These are phyloP conservation scores for Drosophila willistoni DNA, from an alignment of 1,140 invertebrate genomes.

Conservation along the genomic window DNA sequence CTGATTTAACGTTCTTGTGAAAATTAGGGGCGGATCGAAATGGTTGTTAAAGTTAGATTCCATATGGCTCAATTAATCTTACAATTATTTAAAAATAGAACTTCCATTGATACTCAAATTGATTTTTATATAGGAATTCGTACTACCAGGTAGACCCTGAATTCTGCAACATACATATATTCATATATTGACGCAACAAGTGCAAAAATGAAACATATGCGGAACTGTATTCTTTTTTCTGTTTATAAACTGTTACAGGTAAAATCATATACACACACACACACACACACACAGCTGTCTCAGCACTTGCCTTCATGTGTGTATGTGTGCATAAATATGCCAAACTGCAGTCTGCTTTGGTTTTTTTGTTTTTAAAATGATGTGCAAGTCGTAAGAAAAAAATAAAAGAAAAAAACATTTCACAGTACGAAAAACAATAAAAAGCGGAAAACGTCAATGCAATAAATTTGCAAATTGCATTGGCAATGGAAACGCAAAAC, in stretches of 20 bases:
- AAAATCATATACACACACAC: background rate
- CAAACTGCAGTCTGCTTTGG: slow-evolving; percentile 11
- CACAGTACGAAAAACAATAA: slow-evolving; percentile 27
- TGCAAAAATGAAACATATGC: slow-evolving; percentile 19
- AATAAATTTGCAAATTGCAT: slow-evolving; percentile 71
- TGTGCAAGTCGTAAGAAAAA: slow-evolving; percentile 30
- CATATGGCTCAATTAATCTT: too few species aligned
- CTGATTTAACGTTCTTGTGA: too few species aligned
- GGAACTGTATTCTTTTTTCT: slow-evolving; percentile 6
- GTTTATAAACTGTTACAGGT: background rate
- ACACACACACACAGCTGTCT: background rate
- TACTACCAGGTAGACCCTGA: background rate
- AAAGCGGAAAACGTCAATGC: slow-evolving; percentile 61
- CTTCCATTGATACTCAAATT: too few species aligned
- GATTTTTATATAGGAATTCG: too few species aligned
- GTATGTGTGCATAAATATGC: background rate
- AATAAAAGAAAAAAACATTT: slow-evolving; percentile 15
- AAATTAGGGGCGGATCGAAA: too few species aligned
- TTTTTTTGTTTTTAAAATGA: slow-evolving; percentile 13
- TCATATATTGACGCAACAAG: slow-evolving; percentile 7
- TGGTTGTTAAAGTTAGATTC: too few species aligned
- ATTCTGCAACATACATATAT: background rate
- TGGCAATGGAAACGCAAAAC: slow-evolving; percentile 64
- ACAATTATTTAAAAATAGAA: too few species aligned
- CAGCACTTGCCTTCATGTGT: background rate